Conservation (phyloP, 2,797 vertebrate genomes). For the Manis pentadactyla region DNA sequence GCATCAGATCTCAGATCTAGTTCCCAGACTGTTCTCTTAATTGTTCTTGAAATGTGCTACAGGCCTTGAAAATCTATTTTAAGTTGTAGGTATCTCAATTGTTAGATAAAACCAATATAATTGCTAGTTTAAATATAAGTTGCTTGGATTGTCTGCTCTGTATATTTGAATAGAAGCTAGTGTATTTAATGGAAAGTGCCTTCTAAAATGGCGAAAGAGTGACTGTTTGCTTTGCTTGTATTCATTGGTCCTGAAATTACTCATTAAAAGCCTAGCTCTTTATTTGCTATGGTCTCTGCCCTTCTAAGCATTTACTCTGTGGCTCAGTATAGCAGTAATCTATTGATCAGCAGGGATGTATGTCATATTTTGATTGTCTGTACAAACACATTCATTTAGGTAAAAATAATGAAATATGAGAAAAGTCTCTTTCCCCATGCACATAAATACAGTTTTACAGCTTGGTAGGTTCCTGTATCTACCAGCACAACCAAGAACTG, state of each 20-base stretch:
- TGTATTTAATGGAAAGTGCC: conserved; percentile 21
- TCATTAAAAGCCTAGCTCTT: conserved; percentile 42
- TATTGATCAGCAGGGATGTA: conserved; percentile 3
- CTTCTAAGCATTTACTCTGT: conserved; percentile 15
- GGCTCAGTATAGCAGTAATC: conserved; percentile 29
- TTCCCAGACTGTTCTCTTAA: background rate
- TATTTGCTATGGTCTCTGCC: conserved; percentile 52
- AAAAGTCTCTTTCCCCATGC: background rate
- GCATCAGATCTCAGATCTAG: conserved; percentile 17
- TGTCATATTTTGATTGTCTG: conserved; percentile 58
- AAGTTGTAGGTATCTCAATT: conserved; percentile 4
- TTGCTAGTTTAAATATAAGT: conserved; percentile 50
- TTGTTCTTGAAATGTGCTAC: conserved; percentile 43
- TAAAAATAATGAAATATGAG: conserved; percentile 44
- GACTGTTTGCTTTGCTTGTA: conserved; percentile 51
- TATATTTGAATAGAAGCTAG: conserved; percentile 63
- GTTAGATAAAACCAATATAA: conserved; percentile 28
- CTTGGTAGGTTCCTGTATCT: background rate
- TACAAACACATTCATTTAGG: conserved; percentile 49
- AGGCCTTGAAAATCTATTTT: background rate
- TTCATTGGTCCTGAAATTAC: conserved; percentile 47
- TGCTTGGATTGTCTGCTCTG: conserved; percentile 52
- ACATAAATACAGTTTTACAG: background rate
- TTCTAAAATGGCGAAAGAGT: conserved; percentile 50
- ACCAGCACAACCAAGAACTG: background rate